Base-by-base conservation (phyloP, 2,113 vertebrate genomes). In the Rhinopomastus cyanomelas region DNA sequence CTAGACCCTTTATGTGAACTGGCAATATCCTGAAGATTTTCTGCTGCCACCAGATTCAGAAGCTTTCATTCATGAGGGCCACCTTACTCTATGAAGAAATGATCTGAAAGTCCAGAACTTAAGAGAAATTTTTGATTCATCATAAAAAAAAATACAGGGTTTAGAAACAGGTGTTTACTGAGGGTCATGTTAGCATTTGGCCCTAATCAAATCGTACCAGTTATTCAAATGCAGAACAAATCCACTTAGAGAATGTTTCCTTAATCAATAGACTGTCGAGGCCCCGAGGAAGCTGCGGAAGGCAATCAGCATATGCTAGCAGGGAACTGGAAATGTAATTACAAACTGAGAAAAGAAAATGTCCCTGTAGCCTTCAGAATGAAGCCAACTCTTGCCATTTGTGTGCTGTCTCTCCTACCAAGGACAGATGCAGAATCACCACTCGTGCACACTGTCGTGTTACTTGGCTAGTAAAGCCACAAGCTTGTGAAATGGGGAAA, bases 211-310 rank as follows among this genome's bases (percentile, higher is more conserved):
- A 92, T 0, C 2, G 27, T n/a, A 84, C 68, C 90, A 89, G 69
- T 71, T 88, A 89, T 90, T 93, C 73, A 81, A 88, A 94, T 27
- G 44, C 42, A 49, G 57, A 55, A 61, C 53, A 93, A 93, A 91
- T 81, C 85, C 90, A 94, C 85, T 94, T 86, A 67, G 87, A 72
- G 32, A 72, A 87, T 81, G 62, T 92, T 89, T 88, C 65, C 84
- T 78, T 89, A 95, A 95, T 93, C 93, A 94, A 89, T 94, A 49
- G 77, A 86, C 86, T 92, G 93, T 88, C 83, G 91, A 86, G 77
- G 85, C 80, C 89, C 75, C 55, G 75, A 91, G 83, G 83, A 94
- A 89, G 68, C 82, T 77, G 72, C 68, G 82, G 37, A 91, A 95
- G 83, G 80, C 88, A 95, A 96, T 95, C 93, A 92, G 93, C 44